These are phyloP conservation scores for Condylura cristata DNA, from an alignment of 2,113 vertebrate genomes.

Conservation along the genomic window DNA sequence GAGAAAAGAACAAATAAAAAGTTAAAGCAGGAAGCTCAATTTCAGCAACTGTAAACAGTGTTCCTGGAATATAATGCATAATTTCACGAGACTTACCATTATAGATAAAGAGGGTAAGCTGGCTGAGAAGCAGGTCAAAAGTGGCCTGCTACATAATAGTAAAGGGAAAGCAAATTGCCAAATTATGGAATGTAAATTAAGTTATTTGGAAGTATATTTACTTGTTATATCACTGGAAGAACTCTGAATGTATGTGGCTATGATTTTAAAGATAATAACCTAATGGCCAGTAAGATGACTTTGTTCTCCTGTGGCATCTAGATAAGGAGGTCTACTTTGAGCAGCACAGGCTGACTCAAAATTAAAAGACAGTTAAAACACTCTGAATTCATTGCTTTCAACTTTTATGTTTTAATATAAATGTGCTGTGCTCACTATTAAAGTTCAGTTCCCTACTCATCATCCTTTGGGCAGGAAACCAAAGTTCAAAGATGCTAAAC, in stretches of 20 bases:
- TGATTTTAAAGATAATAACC: conserved; percentile 61
- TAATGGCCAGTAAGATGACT: conserved; percentile 46
- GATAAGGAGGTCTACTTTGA: conserved; percentile 53
- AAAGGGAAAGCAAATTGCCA: conserved; percentile 40
- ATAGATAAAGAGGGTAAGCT: not conserved
- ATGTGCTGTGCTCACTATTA: conserved; percentile 6
- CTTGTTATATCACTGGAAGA: conserved; percentile 52
- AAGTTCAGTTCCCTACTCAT: conserved; percentile 12
- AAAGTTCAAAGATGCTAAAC: conserved; percentile 32
- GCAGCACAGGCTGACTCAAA: conserved; percentile 37
- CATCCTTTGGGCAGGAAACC: not conserved
- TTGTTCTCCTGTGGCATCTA: conserved; percentile 9
- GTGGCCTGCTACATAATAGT: conserved; percentile 1
- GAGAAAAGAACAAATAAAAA: not conserved
- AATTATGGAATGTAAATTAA: conserved; percentile 58
- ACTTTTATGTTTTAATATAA: conserved; percentile 38
- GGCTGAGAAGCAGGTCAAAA: not conserved
- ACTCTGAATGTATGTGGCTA: conserved; percentile 22
- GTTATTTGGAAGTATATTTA: conserved; percentile 58
- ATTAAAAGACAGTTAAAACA: conserved; percentile 49
- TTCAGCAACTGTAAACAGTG: not conserved
- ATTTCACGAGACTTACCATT: not conserved
- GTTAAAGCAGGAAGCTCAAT: not conserved
- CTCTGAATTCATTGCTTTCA: conserved; percentile 57
- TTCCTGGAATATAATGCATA: not conserved